Percentiles rank a stretch among this genome's conserved stretches.
Conservation (phyloP, 2,888 invertebrate genomes). For the Megalurothrips usitatus region DNA sequence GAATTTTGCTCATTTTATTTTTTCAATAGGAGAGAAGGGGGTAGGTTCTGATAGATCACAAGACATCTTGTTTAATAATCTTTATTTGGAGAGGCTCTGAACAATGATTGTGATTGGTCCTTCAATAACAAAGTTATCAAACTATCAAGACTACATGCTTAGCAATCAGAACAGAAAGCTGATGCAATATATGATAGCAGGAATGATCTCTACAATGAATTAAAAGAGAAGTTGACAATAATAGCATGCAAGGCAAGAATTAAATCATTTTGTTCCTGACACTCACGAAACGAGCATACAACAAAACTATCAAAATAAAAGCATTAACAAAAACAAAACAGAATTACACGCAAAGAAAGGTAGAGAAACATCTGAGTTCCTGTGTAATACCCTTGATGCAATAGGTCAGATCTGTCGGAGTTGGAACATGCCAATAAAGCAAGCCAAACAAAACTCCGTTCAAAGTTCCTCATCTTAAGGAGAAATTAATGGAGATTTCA, state of each 20-base stretch:
- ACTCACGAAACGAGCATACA: background rate
- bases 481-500: slow-evolving; percentile 25
- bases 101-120: slow-evolving; percentile 16
- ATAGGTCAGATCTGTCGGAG: slow-evolving; percentile 26
- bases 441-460: slow-evolving; percentile 13
- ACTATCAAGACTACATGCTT: background rate
- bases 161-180: background rate
- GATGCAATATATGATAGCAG: background rate
- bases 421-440: slow-evolving; percentile 26
- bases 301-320: slow-evolving; percentile 5
- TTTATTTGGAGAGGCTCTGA: slow-evolving; percentile 26
- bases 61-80: background rate
- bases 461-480: slow-evolving; percentile 23
- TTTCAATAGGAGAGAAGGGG: background rate
- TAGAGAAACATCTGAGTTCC: background rate
- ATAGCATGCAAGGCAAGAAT: background rate
- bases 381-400: background rate
- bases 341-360: background rate
- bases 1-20: too few relatives aligned
- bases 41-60: background rate
- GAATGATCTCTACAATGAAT: background rate
- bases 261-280: background rate
- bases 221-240: background rate
- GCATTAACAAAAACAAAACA: background rate
- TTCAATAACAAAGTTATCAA: background rate